Base-by-base conservation (phyloP, 1,140 invertebrate genomes). In the Drosophila simulans region DNA sequence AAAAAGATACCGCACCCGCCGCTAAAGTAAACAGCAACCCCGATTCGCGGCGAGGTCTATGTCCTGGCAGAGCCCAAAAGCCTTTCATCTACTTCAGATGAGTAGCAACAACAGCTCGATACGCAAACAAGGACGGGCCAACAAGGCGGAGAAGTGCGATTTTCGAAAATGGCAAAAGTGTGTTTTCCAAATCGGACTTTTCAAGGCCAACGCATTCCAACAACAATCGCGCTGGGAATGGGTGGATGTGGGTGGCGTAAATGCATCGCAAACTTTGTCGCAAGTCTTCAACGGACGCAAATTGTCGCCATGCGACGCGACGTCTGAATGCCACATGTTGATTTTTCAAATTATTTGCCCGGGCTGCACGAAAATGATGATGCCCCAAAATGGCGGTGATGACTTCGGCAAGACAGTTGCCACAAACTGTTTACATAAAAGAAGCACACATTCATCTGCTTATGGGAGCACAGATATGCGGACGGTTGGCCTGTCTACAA, bases 101-200 rank as follows among this genome's bases (percentile, higher is more conserved):
- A 86, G 84, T 88, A 76, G 83, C 83, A 83, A 83, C 83, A 82
- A 83, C 60, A 56, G 70, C 70, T 51, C 45, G 58, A 68, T 88
- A 75, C 79, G 70, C 78, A 84, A 81, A 60, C 83, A 82, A 69
- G 53, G 54, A 54, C 43, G 53, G 4, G 49, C 31, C 31, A 35
- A 20, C 15, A 20, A 20, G 65, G 31, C 55, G 10, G 40, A 64
- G 71, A 78, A 88, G 76, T 85, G 84, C 77, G 80, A 89, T 89
- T 90, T 89, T 90, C 85, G 84, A 89, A 90, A 91, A 91, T 90
- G 77, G 88, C 80, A 88, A 90, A 88, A 90, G 73, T 90, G 73
- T 90, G 88, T 90, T 90, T 86, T 84, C 49, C 72, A 90, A 90
- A 90, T 77, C 82, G 80, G 83, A 91, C 88, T 91, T 81, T 91